Percentiles rank a stretch among this genome's conserved stretches.
phyloP scores from a whole-genome alignment of 2,113 vertebrate species.

The Zosterops japonicus region DNA sequence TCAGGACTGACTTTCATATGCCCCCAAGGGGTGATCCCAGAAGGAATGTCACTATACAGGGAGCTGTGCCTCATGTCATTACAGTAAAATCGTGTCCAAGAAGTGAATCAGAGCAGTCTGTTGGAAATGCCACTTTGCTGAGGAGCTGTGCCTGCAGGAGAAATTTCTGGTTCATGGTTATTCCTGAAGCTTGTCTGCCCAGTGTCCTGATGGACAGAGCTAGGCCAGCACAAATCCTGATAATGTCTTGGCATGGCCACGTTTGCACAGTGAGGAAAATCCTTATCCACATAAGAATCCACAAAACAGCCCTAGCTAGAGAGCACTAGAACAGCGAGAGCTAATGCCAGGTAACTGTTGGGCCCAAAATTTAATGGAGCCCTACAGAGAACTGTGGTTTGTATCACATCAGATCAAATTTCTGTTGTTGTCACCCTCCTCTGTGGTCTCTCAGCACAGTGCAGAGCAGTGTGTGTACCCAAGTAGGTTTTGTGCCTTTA shows the following conservation, averaged over 20 bases:
- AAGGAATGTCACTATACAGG: too few species aligned
- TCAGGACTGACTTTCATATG: not conserved
- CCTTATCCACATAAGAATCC: not conserved
- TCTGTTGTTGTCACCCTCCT: not conserved
- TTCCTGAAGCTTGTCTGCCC: not conserved
- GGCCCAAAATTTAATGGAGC: not conserved
- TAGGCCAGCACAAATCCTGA: not conserved
- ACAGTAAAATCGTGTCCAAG: not conserved
- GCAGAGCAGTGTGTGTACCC: not conserved
- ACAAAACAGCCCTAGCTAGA: not conserved
- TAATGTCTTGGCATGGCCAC: not conserved
- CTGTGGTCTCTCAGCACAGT: not conserved
- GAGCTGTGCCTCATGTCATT: not conserved
- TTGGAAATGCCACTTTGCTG: not conserved
- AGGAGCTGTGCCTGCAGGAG: not conserved
- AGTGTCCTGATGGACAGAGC: not conserved
- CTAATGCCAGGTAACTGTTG: not conserved
- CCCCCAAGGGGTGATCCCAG: not conserved
- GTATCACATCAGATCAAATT: not conserved
- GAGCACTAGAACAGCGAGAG: not conserved
- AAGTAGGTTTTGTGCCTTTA: not conserved
- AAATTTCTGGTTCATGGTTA: not conserved
- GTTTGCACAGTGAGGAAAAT: not conserved
- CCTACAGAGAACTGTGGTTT: not conserved
- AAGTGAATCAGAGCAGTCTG: not conserved